These are phyloP conservation scores for Tortrix viridana DNA, from an alignment of 2,888 invertebrate species.

Conservation along the genomic window DNA sequence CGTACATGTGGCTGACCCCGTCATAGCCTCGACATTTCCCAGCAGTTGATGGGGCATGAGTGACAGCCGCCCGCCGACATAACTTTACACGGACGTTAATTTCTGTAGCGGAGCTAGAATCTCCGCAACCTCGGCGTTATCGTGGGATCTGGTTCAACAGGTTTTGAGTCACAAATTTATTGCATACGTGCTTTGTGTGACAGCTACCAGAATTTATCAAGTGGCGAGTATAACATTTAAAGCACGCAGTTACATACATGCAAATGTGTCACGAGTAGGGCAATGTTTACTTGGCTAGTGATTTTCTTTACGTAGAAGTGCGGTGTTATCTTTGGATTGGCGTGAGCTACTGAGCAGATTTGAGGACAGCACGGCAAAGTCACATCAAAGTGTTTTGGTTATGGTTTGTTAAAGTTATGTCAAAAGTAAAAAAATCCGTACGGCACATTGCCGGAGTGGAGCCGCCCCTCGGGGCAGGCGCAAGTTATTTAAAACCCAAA, in stretches of 20 bases:
- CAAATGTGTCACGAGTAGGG: slow-evolving; percentile 43
- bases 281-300: slow-evolving; percentile 48
- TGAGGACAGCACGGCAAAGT: slow-evolving; percentile 64
- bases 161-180: slow-evolving; percentile 71
- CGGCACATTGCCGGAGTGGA: slow-evolving; percentile 52
- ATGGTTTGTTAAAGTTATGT: slow-evolving; percentile 73
- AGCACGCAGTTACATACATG: slow-evolving; percentile 43
- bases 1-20: slow-evolving; percentile 80
- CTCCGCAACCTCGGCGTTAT: slow-evolving; percentile 67
- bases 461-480: slow-evolving; percentile 70
- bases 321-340: slow-evolving; percentile 42
- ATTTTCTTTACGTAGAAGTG: slow-evolving; percentile 42
- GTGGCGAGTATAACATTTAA: slow-evolving; percentile 54
- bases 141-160: slow-evolving; percentile 69
- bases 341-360: slow-evolving; percentile 32
- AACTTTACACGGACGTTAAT: slow-evolving; percentile 80
- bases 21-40: slow-evolving; percentile 78
- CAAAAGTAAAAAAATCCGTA: slow-evolving; percentile 73
- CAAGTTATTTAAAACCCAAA: slow-evolving; percentile 80
- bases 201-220: slow-evolving; percentile 75
- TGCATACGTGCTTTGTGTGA: slow-evolving; percentile 62
- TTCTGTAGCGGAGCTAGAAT: slow-evolving; percentile 70
- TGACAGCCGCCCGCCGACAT: slow-evolving; percentile 76
- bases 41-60: slow-evolving; percentile 84
- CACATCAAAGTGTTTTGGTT: slow-evolving; percentile 62